These are phyloP conservation scores for Cryptops parisi DNA, from an alignment of 2,888 invertebrate genomes.

Conservation along the genomic window DNA sequence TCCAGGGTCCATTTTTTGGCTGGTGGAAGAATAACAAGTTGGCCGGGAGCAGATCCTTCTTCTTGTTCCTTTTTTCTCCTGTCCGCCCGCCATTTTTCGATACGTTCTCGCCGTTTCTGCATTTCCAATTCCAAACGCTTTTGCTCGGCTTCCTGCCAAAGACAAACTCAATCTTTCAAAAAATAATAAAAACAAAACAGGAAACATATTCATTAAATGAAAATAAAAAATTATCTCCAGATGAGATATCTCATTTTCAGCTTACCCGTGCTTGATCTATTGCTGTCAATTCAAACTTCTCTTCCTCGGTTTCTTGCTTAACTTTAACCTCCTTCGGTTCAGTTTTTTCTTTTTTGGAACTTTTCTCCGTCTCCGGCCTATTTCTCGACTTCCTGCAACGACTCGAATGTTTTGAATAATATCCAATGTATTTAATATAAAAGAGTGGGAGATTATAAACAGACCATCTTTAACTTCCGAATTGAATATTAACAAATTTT, in stretches of 20 bases:
- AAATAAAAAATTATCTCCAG: neutral
- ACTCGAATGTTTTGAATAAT: no score
- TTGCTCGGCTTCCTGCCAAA: conserved; percentile 65
- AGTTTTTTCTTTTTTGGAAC: conserved; percentile 13
- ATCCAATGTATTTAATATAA: neutral
- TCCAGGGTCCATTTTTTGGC: conserved; percentile 86
- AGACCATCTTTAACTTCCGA: no score
- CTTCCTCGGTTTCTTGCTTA: conserved; percentile 17
- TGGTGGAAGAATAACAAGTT: conserved; percentile 19
- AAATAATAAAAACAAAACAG: neutral
- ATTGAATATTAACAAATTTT: no score
- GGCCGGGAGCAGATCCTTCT: conserved; percentile 35
- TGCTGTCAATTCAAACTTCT: conserved; percentile 16
- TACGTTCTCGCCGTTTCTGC: conserved; percentile 87
- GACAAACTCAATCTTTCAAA: conserved; percentile 15
- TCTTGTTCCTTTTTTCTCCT: conserved; percentile 75
- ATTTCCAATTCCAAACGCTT: conserved; percentile 82
- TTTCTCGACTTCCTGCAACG: no score
- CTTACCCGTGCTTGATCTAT: conserved; percentile 17
- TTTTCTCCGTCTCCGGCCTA: no score
- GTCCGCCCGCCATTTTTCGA: conserved; percentile 91
- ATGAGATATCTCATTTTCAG: neutral
- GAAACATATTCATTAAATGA: no score
- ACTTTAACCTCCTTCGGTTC: conserved; percentile 15
- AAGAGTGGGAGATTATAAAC: no score